phyloP scores from a whole-genome alignment of 2,113 vertebrate species.

The Arvicanthis niloticus region DNA sequence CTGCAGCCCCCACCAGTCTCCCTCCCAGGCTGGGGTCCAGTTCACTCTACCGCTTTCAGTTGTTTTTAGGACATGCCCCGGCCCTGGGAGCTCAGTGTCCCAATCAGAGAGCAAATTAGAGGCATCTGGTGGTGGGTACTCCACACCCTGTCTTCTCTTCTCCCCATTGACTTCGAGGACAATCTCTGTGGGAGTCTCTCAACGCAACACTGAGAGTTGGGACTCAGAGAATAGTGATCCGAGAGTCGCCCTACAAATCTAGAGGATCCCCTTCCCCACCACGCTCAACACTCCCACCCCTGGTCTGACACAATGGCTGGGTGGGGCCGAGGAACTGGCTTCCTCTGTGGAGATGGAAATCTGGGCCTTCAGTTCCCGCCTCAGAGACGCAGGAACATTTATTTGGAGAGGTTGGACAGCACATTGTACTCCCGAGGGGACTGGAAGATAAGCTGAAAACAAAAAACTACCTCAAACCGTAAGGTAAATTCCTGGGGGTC shows the following conservation, averaged over 20 bases:
- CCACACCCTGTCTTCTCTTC: no score
- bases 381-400: constrained; percentile 55
- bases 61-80: neutral
- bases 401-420: neutral
- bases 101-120: constrained; percentile 29
- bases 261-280: neutral
- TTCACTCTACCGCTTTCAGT: neutral
- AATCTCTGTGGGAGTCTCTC: neutral
- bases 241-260: neutral
- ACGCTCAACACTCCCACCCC: neutral
- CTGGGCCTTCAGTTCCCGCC: constrained; percentile 64
- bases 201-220: neutral
- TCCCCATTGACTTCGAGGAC: neutral
- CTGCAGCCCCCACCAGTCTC: neutral
- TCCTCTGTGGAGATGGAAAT: constrained; percentile 79
- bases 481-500: constrained; percentile 66
- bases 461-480: constrained; percentile 46
- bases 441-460: constrained; percentile 61
- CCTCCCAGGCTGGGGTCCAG: constrained; percentile 47
- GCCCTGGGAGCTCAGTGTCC: constrained; percentile 1
- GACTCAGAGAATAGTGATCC: neutral
- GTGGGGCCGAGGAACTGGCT: constrained; percentile 78
- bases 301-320: constrained; percentile 77
- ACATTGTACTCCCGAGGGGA: constrained; percentile 41
- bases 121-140: no score